Percentiles rank a stretch among this genome's conserved stretches.
phyloP scores from a whole-genome alignment of 1,140 invertebrate genomes.

The Drosophila micromelanica region DNA sequence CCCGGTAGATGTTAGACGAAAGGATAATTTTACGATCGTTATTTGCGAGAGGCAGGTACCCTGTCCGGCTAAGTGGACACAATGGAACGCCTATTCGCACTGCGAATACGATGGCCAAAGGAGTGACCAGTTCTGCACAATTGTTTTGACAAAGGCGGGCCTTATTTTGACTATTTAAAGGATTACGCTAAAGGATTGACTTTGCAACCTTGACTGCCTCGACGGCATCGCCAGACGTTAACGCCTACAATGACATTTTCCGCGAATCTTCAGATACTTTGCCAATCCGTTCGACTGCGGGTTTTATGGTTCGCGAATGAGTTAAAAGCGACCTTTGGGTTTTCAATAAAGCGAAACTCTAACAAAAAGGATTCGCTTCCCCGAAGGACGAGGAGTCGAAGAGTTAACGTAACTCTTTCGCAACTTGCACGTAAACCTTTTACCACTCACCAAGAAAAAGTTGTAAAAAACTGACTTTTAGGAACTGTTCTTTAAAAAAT shows the following conservation, averaged over 20 bases:
- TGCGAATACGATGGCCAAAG: slow-evolving; percentile 63
- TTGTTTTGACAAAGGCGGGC: slow-evolving; percentile 82
- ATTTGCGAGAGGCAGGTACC: slow-evolving; percentile 67
- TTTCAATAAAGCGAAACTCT: slow-evolving; percentile 56
- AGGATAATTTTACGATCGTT: slow-evolving; percentile 76
- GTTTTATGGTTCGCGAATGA: slow-evolving; percentile 63
- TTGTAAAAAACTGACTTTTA: slow-evolving; percentile 49
- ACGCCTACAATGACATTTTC: slow-evolving; percentile 66
- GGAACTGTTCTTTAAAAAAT: slow-evolving; percentile 16
- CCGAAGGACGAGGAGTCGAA: slow-evolving; percentile 55
- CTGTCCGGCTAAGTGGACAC: slow-evolving; percentile 70
- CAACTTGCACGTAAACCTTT: slow-evolving; percentile 73
- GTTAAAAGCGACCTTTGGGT: slow-evolving; percentile 55
- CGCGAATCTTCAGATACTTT: slow-evolving; percentile 47
- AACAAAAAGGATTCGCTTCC: slow-evolving; percentile 58
- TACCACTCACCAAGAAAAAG: slow-evolving; percentile 37
- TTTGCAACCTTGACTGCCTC: slow-evolving; percentile 73
- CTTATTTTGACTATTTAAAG: slow-evolving; percentile 84
- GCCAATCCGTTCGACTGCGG: slow-evolving; percentile 22
- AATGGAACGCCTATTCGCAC: slow-evolving; percentile 74
- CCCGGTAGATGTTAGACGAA: slow-evolving; percentile 59
- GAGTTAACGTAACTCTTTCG: slow-evolving; percentile 82
- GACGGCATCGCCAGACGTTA: slow-evolving; percentile 36
- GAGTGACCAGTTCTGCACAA: slow-evolving; percentile 49
- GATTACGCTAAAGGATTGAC: slow-evolving; percentile 84